Evolutionary conservation across 37 sponge, comb jelly and placozoan species (phyloP).

Genomic region (Eunapius fragilis): DNA sequence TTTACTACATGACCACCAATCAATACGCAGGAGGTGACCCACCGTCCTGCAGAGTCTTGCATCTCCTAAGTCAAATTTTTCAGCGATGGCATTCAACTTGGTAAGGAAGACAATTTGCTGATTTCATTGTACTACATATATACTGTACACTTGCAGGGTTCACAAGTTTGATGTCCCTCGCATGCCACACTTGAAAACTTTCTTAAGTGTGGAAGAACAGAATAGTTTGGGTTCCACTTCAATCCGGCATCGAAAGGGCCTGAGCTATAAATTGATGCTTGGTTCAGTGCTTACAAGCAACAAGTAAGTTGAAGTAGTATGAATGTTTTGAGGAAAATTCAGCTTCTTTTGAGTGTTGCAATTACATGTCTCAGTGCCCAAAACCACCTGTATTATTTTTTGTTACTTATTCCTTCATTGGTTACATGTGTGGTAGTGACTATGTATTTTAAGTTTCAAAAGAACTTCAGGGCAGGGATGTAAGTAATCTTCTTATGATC

Average conservation of each 20-base stretch:
- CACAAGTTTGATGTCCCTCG: slow-evolving; percentile 72
- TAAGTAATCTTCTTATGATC: not conserved
- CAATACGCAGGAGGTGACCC: slow-evolving; percentile 42
- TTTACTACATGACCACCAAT: slow-evolving; percentile 51
- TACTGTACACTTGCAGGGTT: slow-evolving; percentile 17
- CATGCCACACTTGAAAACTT: slow-evolving; percentile 31
- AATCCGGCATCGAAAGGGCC: slow-evolving; percentile 46
- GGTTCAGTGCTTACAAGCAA: slow-evolving; percentile 39
- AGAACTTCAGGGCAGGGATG: too few relatives aligned
- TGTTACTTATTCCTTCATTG: too few relatives aligned
- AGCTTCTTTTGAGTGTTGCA: too few relatives aligned
- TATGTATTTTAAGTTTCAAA: too few relatives aligned
- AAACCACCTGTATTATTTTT: too few relatives aligned
- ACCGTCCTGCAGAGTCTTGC: slow-evolving; percentile 31
- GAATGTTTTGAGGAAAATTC: too few relatives aligned
- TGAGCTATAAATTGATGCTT: slow-evolving; percentile 59
- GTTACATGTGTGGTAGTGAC: too few relatives aligned
- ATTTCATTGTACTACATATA: not conserved
- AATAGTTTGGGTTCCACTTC: slow-evolving; percentile 1
- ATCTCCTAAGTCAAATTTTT: slow-evolving; percentile 30
- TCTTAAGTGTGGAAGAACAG: slow-evolving; percentile 11
- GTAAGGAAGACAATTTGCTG: not conserved
- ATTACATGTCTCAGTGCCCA: too few relatives aligned
- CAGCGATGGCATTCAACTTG: slow-evolving; percentile 66
- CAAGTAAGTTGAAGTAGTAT: not conserved